These are phyloP conservation scores for Aix galericulata DNA, from an alignment of 2,113 vertebrate species.

Conservation along the genomic window DNA sequence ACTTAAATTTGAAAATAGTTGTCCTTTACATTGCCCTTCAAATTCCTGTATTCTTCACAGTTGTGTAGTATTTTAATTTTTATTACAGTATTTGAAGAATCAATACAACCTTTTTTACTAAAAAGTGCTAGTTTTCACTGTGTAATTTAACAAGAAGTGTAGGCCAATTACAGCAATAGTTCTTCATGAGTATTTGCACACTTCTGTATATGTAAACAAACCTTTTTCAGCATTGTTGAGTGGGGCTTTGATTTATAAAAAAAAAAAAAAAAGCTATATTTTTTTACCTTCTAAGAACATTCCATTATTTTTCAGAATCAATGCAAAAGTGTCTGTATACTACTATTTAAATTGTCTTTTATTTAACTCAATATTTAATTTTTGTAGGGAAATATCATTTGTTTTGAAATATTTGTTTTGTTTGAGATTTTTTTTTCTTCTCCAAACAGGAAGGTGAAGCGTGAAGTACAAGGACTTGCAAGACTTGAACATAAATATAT, in stretches of 20 bases:
- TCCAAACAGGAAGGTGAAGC: slow-evolving; percentile 36
- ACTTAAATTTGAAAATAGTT: neutral
- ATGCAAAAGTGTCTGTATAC: neutral
- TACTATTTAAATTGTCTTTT: neutral
- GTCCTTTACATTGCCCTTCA: neutral
- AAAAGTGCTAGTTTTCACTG: neutral
- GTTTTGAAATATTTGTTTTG: neutral
- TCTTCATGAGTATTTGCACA: neutral
- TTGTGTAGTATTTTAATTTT: neutral
- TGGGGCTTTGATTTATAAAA: neutral
- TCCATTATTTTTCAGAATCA: neutral
- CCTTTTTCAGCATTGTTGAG: neutral
- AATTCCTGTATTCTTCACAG: neutral
- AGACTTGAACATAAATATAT: slow-evolving; percentile 61
- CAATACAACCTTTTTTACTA: no score
- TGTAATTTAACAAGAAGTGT: neutral
- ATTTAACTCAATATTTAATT: neutral
- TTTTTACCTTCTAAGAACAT: neutral
- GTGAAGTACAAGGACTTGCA: slow-evolving; percentile 70
- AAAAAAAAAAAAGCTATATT: neutral
- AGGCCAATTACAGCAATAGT: neutral
- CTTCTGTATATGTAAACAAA: neutral
- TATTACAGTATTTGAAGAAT: neutral
- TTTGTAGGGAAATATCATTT: neutral
- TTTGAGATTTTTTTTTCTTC: neutral